Conservation (phyloP, 2,113 vertebrate species). For the Zosterops lateralis region DNA sequence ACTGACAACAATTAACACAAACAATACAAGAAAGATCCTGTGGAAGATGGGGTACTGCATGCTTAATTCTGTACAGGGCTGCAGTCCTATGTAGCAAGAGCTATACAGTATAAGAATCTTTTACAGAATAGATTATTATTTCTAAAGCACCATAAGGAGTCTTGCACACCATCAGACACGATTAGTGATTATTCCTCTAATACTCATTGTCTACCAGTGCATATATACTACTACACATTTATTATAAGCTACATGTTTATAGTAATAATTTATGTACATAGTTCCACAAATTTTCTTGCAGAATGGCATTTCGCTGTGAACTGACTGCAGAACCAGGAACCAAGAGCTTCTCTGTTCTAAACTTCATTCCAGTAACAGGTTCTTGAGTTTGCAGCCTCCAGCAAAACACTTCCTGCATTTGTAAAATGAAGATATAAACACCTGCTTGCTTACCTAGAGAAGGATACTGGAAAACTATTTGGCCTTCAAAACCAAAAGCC, state of each 20-base stretch:
- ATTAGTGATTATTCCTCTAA: slow-evolving; percentile 20
- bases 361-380: not conserved
- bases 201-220: not conserved
- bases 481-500: not conserved
- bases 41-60: not conserved
- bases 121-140: not conserved
- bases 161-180: not conserved
- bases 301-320: not conserved
- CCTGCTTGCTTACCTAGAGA: not conserved
- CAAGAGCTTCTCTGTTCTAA: not conserved
- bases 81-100: not conserved
- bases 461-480: not conserved
- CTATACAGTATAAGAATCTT: not conserved
- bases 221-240: not conserved
- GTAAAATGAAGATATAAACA: not conserved
- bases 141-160: not conserved
- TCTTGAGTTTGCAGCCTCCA: not conserved
- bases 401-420: not conserved
- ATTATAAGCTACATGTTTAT: not conserved
- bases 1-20: slow-evolving; percentile 11
- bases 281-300: not conserved
- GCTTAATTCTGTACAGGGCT: slow-evolving; percentile 14
- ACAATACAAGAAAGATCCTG: not conserved
- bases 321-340: not conserved
- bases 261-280: not conserved